phyloP scores from a whole-genome alignment of 2,888 invertebrate genomes.

The Morpho helenor region DNA sequence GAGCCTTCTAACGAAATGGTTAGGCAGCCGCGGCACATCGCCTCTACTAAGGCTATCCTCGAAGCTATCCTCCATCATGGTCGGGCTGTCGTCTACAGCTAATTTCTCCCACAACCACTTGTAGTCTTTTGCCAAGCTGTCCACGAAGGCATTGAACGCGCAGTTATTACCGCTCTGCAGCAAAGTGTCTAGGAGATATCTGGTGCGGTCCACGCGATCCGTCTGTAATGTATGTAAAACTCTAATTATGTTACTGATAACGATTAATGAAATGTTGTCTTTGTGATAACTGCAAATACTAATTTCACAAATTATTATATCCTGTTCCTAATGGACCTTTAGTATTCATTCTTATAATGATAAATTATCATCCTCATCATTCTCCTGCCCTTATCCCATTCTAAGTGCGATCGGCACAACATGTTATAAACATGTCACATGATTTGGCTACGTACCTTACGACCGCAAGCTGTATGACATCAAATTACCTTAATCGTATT shows the following conservation, averaged over 20 bases:
- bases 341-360: no score
- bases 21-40: conserved; percentile 78
- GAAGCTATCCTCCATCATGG: conserved; percentile 59
- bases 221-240: conserved; percentile 40
- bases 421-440: no score
- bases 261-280: neutral
- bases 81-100: conserved; percentile 46
- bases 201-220: conserved; percentile 52
- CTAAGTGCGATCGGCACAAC: no score
- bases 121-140: conserved; percentile 75
- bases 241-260: neutral
- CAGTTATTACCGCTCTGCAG: conserved; percentile 56
- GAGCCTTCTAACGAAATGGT: conserved; percentile 72
- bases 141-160: conserved; percentile 77
- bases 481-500: no score
- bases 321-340: no score
- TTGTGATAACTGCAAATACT: no score
- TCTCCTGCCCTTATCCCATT: no score
- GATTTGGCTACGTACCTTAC: no score
- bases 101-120: conserved; percentile 78
- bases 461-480: no score
- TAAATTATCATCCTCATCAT: no score
- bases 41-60: conserved; percentile 76
- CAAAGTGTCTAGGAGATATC: conserved; percentile 59
- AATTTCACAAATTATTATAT: no score